A percentile compares a stretch with the other conserved stretches of the same genome.
Evolutionary conservation across 2,113 vertebrate species (phyloP).

Genomic region (Himantopus leucocephalus): DNA sequence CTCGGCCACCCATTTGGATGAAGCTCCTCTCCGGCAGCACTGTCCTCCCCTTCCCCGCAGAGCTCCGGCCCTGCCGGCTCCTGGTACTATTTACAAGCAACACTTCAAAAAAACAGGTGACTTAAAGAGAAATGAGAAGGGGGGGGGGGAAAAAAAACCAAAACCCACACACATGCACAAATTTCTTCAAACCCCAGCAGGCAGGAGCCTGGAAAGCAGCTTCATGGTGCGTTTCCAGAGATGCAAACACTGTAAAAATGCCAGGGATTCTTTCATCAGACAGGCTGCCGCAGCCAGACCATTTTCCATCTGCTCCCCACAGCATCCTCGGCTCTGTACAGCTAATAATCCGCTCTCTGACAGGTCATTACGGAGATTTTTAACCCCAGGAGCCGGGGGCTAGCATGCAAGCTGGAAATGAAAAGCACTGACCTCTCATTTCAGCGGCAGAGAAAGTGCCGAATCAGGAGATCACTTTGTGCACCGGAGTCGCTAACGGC

Average conservation of each 20-base stretch:
- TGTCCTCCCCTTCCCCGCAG: fast-evolving
- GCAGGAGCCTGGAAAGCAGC: constrained; percentile 59
- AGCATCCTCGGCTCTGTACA: constrained; percentile 58
- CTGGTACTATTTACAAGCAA: not conserved
- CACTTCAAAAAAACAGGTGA: constrained; percentile 43
- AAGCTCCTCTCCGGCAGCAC: not conserved
- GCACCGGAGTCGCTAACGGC: not conserved
- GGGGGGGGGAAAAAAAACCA: not conserved
- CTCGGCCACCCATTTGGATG: not conserved
- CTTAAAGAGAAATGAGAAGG: not conserved
- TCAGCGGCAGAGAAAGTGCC: constrained; percentile 51
- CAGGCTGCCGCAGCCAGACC: constrained; percentile 64
- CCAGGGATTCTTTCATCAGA: constrained; percentile 72
- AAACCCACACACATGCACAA: not conserved
- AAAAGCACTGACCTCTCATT: constrained; percentile 69
- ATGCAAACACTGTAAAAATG: constrained; percentile 68
- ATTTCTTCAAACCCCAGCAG: constrained; percentile 55
- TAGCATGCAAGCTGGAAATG: constrained; percentile 58
- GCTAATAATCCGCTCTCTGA: constrained; percentile 71
- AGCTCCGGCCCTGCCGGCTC: not conserved
- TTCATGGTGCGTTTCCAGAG: constrained; percentile 61
- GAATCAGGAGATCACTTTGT: constrained; percentile 51
- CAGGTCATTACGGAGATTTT: constrained; percentile 71
- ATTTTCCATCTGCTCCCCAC: constrained; percentile 72
- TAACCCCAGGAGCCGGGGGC: constrained; percentile 62